These are phyloP conservation scores for Onychostoma macrolepis DNA, from an alignment of 2,113 vertebrate species.

Conservation along the genomic window DNA sequence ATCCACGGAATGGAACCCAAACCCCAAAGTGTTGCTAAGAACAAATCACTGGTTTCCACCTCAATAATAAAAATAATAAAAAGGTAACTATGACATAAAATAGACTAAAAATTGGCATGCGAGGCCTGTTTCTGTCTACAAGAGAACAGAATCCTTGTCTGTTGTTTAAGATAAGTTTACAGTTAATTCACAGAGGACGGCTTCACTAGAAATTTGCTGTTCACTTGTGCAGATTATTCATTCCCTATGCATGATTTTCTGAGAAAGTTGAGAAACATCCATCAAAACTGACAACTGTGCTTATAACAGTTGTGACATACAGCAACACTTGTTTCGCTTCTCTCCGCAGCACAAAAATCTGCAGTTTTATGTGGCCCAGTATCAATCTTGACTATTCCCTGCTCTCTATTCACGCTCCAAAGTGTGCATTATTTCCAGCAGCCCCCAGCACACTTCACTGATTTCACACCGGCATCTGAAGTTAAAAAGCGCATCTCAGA, in stretches of 20 bases:
- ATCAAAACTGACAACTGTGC: slow-evolving; percentile 25
- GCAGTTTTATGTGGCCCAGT: background rate
- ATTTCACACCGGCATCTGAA: slow-evolving; percentile 21
- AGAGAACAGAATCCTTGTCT: background rate
- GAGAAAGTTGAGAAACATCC: slow-evolving; percentile 12
- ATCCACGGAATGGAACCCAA: no score
- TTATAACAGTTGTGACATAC: slow-evolving; percentile 18
- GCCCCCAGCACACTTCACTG: slow-evolving; percentile 17
- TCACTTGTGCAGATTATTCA: slow-evolving; percentile 10
- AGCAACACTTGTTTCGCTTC: slow-evolving; percentile 7
- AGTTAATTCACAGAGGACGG: background rate
- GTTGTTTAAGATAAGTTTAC: background rate
- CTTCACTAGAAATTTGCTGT: background rate
- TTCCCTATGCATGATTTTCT: background rate
- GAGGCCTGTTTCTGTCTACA: background rate
- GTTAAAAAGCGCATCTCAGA: slow-evolving; percentile 22
- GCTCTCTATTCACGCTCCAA: slow-evolving; percentile 34
- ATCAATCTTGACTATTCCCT: background rate
- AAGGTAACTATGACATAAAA: background rate
- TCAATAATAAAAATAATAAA: no score
- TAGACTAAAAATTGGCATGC: no score
- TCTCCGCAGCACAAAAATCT: background rate
- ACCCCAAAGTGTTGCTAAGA: no score
- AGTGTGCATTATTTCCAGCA: slow-evolving; percentile 16
- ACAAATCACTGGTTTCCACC: no score